Base-by-base conservation (phyloP, 2,888 invertebrate genomes). In the Nesidiocoris tenuis region DNA sequence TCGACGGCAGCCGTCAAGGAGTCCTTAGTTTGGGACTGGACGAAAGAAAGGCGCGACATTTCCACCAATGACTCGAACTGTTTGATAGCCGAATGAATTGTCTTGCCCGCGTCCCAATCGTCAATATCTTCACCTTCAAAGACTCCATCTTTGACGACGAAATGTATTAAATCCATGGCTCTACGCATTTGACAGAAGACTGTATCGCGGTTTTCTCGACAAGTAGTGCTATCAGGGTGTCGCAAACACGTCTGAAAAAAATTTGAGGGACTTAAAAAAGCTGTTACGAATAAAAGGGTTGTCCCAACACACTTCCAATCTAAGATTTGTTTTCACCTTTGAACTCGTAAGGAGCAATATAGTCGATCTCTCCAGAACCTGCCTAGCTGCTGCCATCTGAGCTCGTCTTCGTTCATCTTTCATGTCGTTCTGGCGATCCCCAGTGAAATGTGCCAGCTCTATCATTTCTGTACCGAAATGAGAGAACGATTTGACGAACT, bases 391-490 rank as follows among this genome's bases (percentile, higher is more conserved):
- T 9, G 94, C 93, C 89, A 99, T 97, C 87, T 98, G 98, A 16
- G 98, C 96, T 82, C 95, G 87, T 81, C 98, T 87, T 81, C 96
- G 88, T 84, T 98, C 98, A 84, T 97, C 97, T 81, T 95, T 92
- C 76, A 94, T 86, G 83, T 94, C 96, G 82, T 94, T 95, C 83
- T 90, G 90, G 81, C 90, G 84, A 82, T 90, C 90, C 17, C 90
- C 96, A 19, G 96, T 96, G 77, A 98, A 87, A 83, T 98, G 94
- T 22, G 98, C 98, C 80, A 99, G 86, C 84, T 98, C 98, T 79
- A 99, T 97, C 98, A 99, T 98, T 84, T 98, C 97, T 21, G 93
- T 93, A 57, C 98, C 99, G 84, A 99, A 98, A 84, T 97, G 95
- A 80, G 97, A 96, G 86, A 99, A 99, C 21, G 97, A 96, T 83